A percentile compares a stretch with the other conserved stretches of the same genome.
These are phyloP conservation scores for Metopolophium dirhodum DNA, from an alignment of 1,140 invertebrate genomes.

Conservation along the genomic window DNA sequence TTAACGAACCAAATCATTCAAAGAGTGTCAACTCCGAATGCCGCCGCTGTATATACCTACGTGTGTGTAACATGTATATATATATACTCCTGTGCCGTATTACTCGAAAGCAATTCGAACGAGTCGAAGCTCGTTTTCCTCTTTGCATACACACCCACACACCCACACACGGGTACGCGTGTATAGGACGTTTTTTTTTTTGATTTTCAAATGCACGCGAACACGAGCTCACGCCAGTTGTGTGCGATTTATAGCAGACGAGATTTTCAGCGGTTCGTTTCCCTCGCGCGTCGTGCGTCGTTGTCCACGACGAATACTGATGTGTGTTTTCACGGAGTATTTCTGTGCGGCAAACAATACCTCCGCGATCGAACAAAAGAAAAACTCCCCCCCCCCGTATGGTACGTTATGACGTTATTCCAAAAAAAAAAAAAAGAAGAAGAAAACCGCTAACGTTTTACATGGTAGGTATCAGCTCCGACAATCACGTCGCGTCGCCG, in stretches of 20 bases:
- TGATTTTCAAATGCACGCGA: neutral
- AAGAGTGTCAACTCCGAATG: constrained; percentile 17
- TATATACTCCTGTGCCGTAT: neutral
- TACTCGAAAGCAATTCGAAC: constrained; percentile 13
- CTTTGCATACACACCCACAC: neutral
- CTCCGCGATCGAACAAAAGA: neutral
- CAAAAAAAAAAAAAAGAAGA: neutral
- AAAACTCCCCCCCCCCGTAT: neutral
- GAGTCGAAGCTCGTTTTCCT: neutral
- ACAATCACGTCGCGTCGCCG: neutral
- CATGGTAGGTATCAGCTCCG: neutral
- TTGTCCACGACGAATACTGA: constrained; percentile 8
- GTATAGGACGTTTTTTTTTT: neutral
- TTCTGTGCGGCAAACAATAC: neutral
- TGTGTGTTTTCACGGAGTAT: neutral
- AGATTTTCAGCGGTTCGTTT: constrained; percentile 41
- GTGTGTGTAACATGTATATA: neutral
- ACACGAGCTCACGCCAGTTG: neutral
- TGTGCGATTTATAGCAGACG: neutral
- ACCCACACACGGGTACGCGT: neutral
- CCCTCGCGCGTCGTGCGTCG: neutral
- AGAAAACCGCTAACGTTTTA: neutral
- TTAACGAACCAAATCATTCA: constrained; percentile 50
- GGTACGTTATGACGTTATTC: neutral
- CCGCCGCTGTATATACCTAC: no score